phyloP scores from a whole-genome alignment of 2,888 invertebrate genomes.

The Physocephala rufipes region DNA sequence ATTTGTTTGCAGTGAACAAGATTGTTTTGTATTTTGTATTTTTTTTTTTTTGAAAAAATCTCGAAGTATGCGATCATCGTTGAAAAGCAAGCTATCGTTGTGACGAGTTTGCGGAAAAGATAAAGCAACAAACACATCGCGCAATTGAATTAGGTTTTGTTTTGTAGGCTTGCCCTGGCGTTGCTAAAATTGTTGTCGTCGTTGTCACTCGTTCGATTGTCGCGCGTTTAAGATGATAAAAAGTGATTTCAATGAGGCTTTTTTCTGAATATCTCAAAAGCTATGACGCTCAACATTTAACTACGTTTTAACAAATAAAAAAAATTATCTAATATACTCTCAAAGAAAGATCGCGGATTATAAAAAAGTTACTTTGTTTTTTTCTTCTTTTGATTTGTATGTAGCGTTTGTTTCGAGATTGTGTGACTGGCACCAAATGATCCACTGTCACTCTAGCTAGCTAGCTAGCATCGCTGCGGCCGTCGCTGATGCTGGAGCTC shows the following conservation, averaged over 20 bases:
- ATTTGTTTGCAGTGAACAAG: background rate
- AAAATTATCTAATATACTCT: conserved; percentile 26
- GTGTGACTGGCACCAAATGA: conserved; percentile 34
- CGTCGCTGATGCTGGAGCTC: conserved; percentile 20
- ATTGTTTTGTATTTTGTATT: background rate
- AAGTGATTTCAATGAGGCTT: conserved; percentile 20
- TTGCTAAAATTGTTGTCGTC: background rate
- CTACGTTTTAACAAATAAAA: conserved; percentile 33
- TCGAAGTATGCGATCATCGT: conserved; percentile 4
- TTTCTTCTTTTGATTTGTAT: background rate
- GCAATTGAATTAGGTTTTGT: too few species aligned
- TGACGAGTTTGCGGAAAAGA: background rate
- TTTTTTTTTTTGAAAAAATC: too few species aligned
- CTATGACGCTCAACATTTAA: conserved; percentile 24
- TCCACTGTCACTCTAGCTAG: conserved; percentile 19
- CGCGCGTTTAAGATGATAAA: background rate
- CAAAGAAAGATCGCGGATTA: conserved; percentile 11
- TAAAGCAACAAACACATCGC: background rate
- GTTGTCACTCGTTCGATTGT: background rate
- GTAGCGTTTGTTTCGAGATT: conserved; percentile 28
- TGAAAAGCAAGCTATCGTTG: background rate
- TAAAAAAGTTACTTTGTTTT: conserved; percentile 1
- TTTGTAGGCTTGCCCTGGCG: too few species aligned
- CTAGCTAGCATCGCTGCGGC: background rate
- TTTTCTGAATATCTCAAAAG: background rate